A percentile compares a stretch with the other conserved stretches of the same genome.
These are phyloP conservation scores for Eidolon dupreanum DNA, from an alignment of 2,797 vertebrate genomes.

Conservation along the genomic window DNA sequence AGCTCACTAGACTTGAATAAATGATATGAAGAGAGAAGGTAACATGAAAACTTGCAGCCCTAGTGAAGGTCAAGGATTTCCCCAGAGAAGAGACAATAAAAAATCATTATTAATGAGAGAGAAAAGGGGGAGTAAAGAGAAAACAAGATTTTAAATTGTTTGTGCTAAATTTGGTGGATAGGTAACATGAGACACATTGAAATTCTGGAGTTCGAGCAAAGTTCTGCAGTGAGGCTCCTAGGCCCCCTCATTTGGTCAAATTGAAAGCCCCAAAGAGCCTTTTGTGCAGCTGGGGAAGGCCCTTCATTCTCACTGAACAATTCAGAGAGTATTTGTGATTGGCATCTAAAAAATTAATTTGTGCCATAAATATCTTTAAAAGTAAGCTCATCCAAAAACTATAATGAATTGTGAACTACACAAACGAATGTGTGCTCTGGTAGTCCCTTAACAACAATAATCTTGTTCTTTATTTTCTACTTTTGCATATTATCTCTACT, in stretches of 20 bases:
- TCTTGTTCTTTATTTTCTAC: not conserved
- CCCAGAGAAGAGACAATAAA: not conserved
- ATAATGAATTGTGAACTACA: not conserved
- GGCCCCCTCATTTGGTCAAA: not conserved
- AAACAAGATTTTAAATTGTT: not conserved
- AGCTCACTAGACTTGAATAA: not conserved
- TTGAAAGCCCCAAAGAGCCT: not conserved
- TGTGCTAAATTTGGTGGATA: not conserved
- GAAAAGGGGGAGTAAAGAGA: not conserved
- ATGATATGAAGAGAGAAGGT: not conserved
- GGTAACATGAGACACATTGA: not conserved
- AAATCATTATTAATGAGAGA: not conserved
- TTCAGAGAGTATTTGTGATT: not conserved
- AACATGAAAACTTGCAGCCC: not conserved
- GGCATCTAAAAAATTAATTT: not conserved
- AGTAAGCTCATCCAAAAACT: not conserved
- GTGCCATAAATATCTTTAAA: not conserved
- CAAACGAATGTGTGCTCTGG: not conserved
- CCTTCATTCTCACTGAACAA: not conserved
- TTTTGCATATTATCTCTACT: not conserved
- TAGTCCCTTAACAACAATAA: not conserved
- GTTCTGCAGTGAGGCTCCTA: not conserved
- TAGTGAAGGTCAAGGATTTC: not conserved
- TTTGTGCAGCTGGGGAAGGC: fast-evolving
- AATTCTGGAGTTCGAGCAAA: not conserved